Conservation (phyloP, 1,140 invertebrate species). For the Ceratina australensis region DNA sequence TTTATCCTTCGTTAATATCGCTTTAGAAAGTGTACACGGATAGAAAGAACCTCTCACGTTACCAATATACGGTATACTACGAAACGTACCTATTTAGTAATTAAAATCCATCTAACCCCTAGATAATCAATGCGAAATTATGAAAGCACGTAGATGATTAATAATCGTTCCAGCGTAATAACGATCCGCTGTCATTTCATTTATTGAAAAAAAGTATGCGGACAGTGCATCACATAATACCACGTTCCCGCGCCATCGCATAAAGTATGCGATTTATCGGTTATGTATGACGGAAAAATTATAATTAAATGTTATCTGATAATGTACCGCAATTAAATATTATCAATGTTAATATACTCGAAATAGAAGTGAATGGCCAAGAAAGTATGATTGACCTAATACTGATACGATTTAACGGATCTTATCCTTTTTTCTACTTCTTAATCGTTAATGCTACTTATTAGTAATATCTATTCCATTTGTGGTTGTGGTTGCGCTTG, state of each 20-base stretch:
- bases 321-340: not conserved
- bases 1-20: constrained; percentile 12
- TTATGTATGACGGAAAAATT: too few species aligned
- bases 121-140: not conserved
- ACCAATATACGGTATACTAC: not conserved
- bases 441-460: not conserved
- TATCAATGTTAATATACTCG: not conserved
- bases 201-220: not conserved
- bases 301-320: not conserved
- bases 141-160: not conserved
- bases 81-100: constrained; percentile 12
- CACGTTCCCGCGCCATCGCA: not conserved
- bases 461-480: not conserved
- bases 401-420: not conserved
- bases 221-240: not conserved
- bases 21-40: constrained; percentile 17
- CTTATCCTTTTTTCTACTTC: not conserved
- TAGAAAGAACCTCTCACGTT: constrained; percentile 12
- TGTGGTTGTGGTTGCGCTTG: too few species aligned
- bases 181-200: not conserved
- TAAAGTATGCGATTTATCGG: not conserved
- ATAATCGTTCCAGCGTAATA: not conserved
- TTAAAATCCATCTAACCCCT: not conserved
- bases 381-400: not conserved
- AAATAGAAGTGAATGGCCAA: too few species aligned